Evolutionary conservation across 2,113 vertebrate genomes (phyloP).

Genomic region (Gambusia holbrooki): DNA sequence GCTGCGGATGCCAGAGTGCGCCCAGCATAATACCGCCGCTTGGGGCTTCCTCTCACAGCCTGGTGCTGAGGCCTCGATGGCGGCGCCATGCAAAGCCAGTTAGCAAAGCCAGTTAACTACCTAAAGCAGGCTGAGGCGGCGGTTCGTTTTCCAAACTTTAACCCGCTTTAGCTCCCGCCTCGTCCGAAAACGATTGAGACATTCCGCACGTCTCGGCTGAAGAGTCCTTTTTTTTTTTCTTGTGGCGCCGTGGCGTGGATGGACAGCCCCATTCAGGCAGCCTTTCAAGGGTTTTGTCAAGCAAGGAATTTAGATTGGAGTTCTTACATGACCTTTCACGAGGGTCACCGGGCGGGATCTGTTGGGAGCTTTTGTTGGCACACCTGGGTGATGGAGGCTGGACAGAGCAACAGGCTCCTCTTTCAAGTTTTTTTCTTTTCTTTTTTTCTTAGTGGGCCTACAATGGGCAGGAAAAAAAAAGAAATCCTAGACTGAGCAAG

Average conservation of each 20-base stretch:
- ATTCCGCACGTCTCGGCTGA: constrained; percentile 67
- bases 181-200: constrained; percentile 43
- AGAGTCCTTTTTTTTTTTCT: constrained; percentile 36
- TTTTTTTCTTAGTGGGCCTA: neutral
- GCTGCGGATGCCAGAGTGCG: constrained; percentile 62
- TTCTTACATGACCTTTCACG: constrained; percentile 74
- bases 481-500: neutral
- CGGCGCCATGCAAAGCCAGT: constrained; percentile 65
- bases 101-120: constrained; percentile 68
- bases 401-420: constrained; percentile 64
- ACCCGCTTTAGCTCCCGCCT: constrained; percentile 52
- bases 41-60: constrained; percentile 58
- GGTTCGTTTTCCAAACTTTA: constrained; percentile 66
- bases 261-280: constrained; percentile 59
- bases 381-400: constrained; percentile 79
- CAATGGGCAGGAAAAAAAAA: constrained; percentile 12
- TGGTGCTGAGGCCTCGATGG: constrained; percentile 32
- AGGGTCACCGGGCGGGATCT: constrained; percentile 76
- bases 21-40: constrained; percentile 63
- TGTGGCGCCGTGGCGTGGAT: constrained; percentile 45
- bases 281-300: constrained; percentile 70
- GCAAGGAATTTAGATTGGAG: constrained; percentile 79
- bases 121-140: constrained; percentile 48
- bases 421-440: constrained; percentile 54
- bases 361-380: constrained; percentile 77